Percentiles rank a stretch among this genome's conserved stretches.
Evolutionary conservation across 2,888 invertebrate species (phyloP).

Genomic region (Diabrotica balteata): DNA sequence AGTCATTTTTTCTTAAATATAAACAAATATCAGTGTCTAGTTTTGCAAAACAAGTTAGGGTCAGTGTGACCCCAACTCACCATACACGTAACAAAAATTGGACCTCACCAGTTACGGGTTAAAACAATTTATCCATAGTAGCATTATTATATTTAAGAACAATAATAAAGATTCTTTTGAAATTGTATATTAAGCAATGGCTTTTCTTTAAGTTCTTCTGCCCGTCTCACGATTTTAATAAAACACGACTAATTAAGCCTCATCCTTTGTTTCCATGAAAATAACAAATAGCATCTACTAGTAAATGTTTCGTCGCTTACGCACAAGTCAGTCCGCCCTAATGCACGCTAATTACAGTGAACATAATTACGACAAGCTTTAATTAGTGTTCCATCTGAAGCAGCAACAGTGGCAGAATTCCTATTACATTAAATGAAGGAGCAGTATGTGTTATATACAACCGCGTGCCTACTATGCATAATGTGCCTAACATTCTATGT

Average conservation of each 20-base stretch:
- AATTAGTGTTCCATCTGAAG: slow-evolving; percentile 48
- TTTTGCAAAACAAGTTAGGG: too few species aligned
- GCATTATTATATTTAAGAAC: too few species aligned
- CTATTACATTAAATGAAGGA: slow-evolving; percentile 44
- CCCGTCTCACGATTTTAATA: neutral
- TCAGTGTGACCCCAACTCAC: too few species aligned
- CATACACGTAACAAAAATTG: too few species aligned
- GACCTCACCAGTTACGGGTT: too few species aligned
- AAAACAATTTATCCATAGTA: too few species aligned
- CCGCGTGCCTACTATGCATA: slow-evolving; percentile 29
- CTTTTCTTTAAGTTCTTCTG: too few species aligned
- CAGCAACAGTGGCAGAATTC: slow-evolving; percentile 43
- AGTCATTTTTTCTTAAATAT: too few species aligned
- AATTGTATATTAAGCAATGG: too few species aligned
- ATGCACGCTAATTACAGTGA: slow-evolving; percentile 46
- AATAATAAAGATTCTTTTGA: too few species aligned
- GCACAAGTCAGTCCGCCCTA: slow-evolving; percentile 41
- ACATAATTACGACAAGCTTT: slow-evolving; percentile 47
- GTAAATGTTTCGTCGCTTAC: slow-evolving; percentile 26
- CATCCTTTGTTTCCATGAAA: neutral
- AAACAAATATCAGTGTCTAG: too few species aligned
- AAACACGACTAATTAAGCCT: neutral
- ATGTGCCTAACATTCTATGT: slow-evolving; percentile 30
- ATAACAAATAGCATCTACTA: slow-evolving; percentile 2
- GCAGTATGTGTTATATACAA: slow-evolving; percentile 35